Percentiles rank a stretch among this genome's conserved stretches.
These are phyloP conservation scores for Sebastolobus alascanus DNA, from an alignment of 2,797 vertebrate species.

Conservation along the genomic window DNA sequence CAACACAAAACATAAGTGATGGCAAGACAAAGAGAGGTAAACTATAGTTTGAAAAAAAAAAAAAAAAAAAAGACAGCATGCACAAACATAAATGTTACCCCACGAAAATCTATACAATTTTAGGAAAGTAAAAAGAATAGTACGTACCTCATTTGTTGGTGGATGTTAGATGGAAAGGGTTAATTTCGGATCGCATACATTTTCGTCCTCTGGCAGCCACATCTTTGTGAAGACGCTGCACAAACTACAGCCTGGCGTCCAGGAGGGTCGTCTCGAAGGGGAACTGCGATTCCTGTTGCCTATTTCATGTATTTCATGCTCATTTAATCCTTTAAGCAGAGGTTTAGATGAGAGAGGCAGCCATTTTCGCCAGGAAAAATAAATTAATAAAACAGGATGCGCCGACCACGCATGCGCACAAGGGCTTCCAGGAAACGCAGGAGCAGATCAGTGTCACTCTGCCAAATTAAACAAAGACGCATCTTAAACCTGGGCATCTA, in stretches of 20 bases:
- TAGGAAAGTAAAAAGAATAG: constrained; percentile 35
- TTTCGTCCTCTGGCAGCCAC: constrained; percentile 75
- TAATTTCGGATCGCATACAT: constrained; percentile 79
- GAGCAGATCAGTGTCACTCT: constrained; percentile 13
- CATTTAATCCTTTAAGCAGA: constrained; percentile 69
- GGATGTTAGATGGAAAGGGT: constrained; percentile 79
- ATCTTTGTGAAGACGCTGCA: constrained; percentile 60
- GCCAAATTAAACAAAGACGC: constrained; percentile 22
- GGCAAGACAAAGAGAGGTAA: constrained; percentile 17
- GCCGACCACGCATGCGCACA: constrained; percentile 81
- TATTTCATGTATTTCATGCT: constrained; percentile 53
- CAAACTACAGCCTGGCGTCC: constrained; percentile 37
- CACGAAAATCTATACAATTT: background rate
- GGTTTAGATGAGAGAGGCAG: constrained; percentile 84
- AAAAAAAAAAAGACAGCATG: background rate
- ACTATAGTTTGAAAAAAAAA: constrained; percentile 7
- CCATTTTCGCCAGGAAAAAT: constrained; percentile 86
- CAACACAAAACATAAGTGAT: constrained; percentile 25
- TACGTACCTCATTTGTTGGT: constrained; percentile 84
- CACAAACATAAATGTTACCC: background rate
- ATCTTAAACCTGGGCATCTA: no score
- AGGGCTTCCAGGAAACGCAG: constrained; percentile 58
- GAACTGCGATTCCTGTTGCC: constrained; percentile 28
- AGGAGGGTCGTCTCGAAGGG: background rate
- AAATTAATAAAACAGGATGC: constrained; percentile 76